Evolutionary conservation across 64 coral and sea anemone genomes (phyloP), one percentile per base, ranked within the genome.

Genomic region (Actinia tenebrosa): DNA sequence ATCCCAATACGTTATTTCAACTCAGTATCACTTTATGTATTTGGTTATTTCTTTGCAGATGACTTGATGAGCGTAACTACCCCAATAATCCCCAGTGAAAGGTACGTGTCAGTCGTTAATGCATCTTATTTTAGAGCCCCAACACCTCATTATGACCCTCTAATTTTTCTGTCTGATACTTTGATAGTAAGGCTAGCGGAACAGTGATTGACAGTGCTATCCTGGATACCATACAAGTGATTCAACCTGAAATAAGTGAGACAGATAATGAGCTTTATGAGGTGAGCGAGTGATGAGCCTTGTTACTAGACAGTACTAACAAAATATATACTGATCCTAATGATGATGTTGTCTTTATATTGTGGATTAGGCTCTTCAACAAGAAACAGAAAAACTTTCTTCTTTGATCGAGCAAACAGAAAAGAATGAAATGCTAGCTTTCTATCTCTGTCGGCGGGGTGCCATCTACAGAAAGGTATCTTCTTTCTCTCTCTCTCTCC

Each of bases 391-490:
- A 16, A 92, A 86, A 84, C 78, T 98, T 15, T 66, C 88, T 2
- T 62, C 80, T 20, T 86, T 91, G 80, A 89, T 98, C 16, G 89
- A 94, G 37, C 82, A 87, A 53, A 89, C 92, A 55, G 87, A 94
- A 25, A 92, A 92, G 55, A 77, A 87, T 6, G 96, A 92, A 53
- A 92, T 92, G 1, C 80, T 92, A 2, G 92, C 96, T 16, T 84
- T 98, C 45, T 89, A 85, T 88, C 83, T 98, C 19, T 89, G 92
- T 62, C 84, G 96, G 60, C 84, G 96, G 75, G 96, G 96, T 14
- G 96, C 96, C 77, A 84, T 98, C n/a, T 92, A 87, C 64, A 86
- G 96, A 23, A 98, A 98, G 96, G 96, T 98, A 60, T 2, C 60
- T 61, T 18, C 5, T 45, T 20, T 20, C 3, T 23, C 3, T 7